These are phyloP conservation scores for Sphaerophoria rueppellii DNA, from an alignment of 2,888 invertebrate genomes.

Conservation along the genomic window DNA sequence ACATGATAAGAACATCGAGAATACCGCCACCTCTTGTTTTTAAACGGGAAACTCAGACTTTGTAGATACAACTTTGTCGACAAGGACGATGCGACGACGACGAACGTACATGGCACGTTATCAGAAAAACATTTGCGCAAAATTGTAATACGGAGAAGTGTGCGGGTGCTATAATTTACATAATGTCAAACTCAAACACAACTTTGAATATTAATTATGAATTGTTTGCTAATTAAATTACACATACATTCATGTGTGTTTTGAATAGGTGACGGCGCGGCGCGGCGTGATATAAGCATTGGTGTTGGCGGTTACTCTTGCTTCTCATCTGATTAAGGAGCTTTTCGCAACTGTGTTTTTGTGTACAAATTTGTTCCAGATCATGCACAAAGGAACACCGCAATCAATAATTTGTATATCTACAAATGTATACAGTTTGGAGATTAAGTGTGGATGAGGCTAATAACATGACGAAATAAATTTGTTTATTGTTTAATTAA, in stretches of 20 bases:
- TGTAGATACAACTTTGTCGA: conserved; percentile 34
- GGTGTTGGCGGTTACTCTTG: background rate
- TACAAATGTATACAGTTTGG: background rate
- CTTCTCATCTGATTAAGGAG: conserved; percentile 53
- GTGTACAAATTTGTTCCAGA: conserved; percentile 44
- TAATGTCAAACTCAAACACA: conserved; percentile 69
- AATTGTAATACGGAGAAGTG: background rate
- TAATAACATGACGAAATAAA: conserved; percentile 13
- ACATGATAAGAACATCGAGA: conserved; percentile 30
- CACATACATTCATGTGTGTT: background rate
- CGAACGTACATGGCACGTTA: background rate
- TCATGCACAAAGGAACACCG: conserved; percentile 53
- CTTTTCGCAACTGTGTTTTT: conserved; percentile 19
- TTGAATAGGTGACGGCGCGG: background rate
- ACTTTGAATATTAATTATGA: conserved; percentile 70
- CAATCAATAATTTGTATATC: conserved; percentile 15
- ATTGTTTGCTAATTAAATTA: conserved; percentile 72
- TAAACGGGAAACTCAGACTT: background rate
- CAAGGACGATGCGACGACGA: too few species aligned
- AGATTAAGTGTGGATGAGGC: conserved; percentile 9
- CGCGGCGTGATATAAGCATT: background rate
- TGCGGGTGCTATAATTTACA: conserved; percentile 49
- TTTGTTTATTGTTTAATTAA: conserved; percentile 11
- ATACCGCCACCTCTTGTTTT: background rate
- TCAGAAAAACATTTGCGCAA: conserved; percentile 13